These are phyloP conservation scores for Saturnia japonica DNA, from an alignment of 2,888 invertebrate species.

Conservation along the genomic window DNA sequence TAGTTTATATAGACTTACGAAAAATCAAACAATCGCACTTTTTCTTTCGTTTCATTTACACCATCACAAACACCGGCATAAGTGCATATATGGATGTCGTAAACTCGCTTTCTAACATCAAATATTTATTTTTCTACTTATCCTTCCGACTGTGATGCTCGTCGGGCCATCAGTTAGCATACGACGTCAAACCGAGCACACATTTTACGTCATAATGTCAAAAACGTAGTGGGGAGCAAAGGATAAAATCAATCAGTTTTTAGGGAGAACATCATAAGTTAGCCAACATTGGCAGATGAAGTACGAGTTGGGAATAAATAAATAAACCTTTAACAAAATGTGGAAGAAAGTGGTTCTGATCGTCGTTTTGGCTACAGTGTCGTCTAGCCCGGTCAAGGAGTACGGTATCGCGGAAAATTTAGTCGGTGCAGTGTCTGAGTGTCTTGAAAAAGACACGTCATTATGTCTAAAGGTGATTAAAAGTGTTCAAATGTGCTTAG, in stretches of 20 bases:
- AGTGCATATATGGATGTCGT: slow-evolving; percentile 63
- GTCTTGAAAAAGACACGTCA: slow-evolving; percentile 81
- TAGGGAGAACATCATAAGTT: slow-evolving; percentile 76
- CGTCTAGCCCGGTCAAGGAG: slow-evolving; percentile 67
- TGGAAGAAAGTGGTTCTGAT: slow-evolving; percentile 63
- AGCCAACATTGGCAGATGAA: slow-evolving; percentile 62
- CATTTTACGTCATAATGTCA: slow-evolving; percentile 68
- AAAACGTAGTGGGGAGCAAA: slow-evolving; percentile 67
- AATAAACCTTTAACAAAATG: slow-evolving; percentile 47
- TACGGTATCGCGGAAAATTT: slow-evolving; percentile 70
- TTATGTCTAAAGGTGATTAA: slow-evolving; percentile 84
- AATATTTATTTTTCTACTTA: slow-evolving; percentile 81
- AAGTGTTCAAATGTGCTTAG: slow-evolving; percentile 17
- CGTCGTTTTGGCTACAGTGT: slow-evolving; percentile 66
- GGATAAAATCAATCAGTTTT: slow-evolving; percentile 78
- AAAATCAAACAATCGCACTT: slow-evolving; percentile 79
- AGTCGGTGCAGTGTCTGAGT: slow-evolving; percentile 77
- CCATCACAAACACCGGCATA: slow-evolving; percentile 60
- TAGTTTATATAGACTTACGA: slow-evolving; percentile 53
- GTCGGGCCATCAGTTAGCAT: slow-evolving; percentile 64
- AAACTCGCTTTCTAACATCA: slow-evolving; percentile 77
- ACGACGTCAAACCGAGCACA: slow-evolving; percentile 62
- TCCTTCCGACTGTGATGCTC: slow-evolving; percentile 62
- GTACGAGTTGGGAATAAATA: slow-evolving; percentile 46
- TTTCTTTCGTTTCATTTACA: slow-evolving; percentile 80